Evolutionary conservation across 2,797 vertebrate species (phyloP).

Genomic region (Anableps anableps): DNA sequence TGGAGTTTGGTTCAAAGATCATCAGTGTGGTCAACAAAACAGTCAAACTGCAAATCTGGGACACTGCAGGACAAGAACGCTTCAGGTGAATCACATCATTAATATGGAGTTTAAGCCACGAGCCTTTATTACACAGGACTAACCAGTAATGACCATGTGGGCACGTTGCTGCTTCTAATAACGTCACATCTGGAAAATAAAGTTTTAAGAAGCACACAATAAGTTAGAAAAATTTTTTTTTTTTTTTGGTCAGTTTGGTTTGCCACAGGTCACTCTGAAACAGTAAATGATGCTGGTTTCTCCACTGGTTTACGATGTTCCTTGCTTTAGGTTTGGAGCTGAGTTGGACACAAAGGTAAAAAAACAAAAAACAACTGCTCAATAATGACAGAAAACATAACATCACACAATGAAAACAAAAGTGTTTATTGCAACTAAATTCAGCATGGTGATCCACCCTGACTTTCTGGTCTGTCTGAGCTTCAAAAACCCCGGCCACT

Average conservation of each 20-base stretch:
- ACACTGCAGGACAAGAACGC: slow-evolving; percentile 92
- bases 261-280: not conserved
- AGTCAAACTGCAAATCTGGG: slow-evolving; percentile 96
- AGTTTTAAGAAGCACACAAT: not conserved
- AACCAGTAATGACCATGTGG: not conserved
- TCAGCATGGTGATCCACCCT: not conserved
- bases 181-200: not conserved
- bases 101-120: not conserved
- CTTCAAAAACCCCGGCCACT: not conserved
- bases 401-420: too few relatives aligned
- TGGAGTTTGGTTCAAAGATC: slow-evolving; percentile 95
- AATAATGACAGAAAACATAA: too few relatives aligned
- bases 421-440: not conserved
- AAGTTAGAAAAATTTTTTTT: not conserved
- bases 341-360: not conserved
- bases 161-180: not conserved
- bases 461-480: not conserved
- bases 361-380: not conserved
- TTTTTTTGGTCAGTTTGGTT: too few relatives aligned
- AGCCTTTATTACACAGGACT: not conserved
- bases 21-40: slow-evolving; percentile 93
- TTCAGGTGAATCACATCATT: slow-evolving; percentile 83
- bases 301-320: not conserved
- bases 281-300: not conserved
- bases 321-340: not conserved